Conservation (phyloP, 2,113 vertebrate species). For the Spheniscus mendiculus region DNA sequence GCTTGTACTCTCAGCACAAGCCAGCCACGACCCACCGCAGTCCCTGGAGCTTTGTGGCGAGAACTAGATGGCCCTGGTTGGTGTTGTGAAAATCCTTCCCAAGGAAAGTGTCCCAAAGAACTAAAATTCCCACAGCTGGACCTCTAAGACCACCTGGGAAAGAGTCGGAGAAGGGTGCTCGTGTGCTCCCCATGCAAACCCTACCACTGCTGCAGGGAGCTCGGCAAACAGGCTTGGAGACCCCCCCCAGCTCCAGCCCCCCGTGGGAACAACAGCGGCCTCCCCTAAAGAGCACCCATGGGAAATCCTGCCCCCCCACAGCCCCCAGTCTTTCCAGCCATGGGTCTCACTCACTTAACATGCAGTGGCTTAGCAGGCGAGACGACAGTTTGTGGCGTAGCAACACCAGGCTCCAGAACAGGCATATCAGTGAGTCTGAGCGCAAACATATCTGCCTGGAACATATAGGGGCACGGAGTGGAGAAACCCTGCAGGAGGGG, state of each 20-base stretch:
- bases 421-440: conserved; percentile 80
- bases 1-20: neutral
- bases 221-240: neutral
- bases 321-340: neutral
- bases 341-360: conserved; percentile 83
- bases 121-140: neutral
- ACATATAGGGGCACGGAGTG: conserved; percentile 84
- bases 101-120: neutral
- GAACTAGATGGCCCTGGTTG: neutral
- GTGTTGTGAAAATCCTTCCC: neutral
- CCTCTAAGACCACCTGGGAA: neutral
- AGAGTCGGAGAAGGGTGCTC: fast-evolving
- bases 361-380: conserved; percentile 75
- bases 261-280: fast-evolving
- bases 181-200: neutral
- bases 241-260: neutral
- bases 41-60: neutral
- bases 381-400: conserved; percentile 70
- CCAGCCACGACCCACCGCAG: neutral
- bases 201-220: neutral
- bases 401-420: conserved; percentile 75
- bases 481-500: conserved; percentile 82
- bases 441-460: conserved; percentile 92
- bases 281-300: fast-evolving
- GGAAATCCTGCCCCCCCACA: fast-evolving